A percentile compares a stretch with the other conserved stretches of the same genome.
Conservation (phyloP, 2,797 vertebrate species). For the Siniperca obscura region DNA sequence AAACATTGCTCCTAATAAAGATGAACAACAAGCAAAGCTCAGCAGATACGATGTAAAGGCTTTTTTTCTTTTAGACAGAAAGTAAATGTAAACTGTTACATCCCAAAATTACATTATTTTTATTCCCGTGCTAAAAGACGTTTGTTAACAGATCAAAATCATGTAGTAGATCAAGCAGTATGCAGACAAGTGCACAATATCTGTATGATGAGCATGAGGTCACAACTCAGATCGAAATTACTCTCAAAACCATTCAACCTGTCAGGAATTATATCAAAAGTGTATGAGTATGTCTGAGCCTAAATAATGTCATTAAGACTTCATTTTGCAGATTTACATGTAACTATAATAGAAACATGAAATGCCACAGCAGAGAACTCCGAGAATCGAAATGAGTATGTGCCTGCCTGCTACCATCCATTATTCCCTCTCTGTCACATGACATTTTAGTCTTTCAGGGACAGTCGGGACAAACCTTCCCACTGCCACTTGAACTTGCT, state of each 20-base stretch:
- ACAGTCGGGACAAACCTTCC: slow-evolving; percentile 45
- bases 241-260: background rate
- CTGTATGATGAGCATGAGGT: slow-evolving; percentile 6
- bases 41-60: background rate
- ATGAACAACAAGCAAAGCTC: background rate
- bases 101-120: slow-evolving; percentile 23
- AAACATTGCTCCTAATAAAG: background rate
- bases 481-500: slow-evolving; percentile 46
- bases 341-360: slow-evolving; percentile 50
- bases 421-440: slow-evolving; percentile 53
- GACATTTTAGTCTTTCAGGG: slow-evolving; percentile 52
- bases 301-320: slow-evolving; percentile 36
- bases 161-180: background rate
- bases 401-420: slow-evolving; percentile 23
- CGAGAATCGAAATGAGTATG: slow-evolving; percentile 47
- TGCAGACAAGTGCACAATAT: background rate
- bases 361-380: slow-evolving; percentile 36
- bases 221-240: background rate
- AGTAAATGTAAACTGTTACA: slow-evolving; percentile 7
- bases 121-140: background rate
- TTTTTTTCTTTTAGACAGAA: background rate
- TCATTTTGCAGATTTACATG: slow-evolving; percentile 50
- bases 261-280: slow-evolving; percentile 1
- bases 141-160: background rate
- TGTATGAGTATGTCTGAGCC: background rate